phyloP scores from a whole-genome alignment of 2,797 vertebrate genomes.

The Dermochelys coriacea region DNA sequence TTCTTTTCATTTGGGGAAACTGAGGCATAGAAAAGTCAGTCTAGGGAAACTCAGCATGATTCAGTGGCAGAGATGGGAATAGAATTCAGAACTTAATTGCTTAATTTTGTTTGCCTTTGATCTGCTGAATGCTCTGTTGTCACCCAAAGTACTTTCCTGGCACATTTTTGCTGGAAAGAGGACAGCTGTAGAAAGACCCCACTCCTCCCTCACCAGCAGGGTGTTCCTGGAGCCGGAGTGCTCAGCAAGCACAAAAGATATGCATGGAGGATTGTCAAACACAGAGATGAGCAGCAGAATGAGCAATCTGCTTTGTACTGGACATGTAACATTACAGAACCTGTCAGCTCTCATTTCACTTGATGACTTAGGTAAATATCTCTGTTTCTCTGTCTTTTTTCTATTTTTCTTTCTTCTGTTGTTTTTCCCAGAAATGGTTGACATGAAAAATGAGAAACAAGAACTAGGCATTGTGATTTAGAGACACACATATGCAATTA shows the following conservation, averaged over 20 bases:
- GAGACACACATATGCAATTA: conserved; percentile 59
- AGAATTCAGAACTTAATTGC: background rate
- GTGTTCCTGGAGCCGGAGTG: conserved; percentile 12
- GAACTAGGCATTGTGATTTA: conserved; percentile 51
- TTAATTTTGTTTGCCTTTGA: conserved; percentile 10
- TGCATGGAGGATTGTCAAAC: conserved; percentile 37
- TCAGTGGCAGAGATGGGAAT: background rate
- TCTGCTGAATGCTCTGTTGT: background rate
- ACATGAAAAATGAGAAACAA: conserved; percentile 68
- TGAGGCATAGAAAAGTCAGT: background rate
- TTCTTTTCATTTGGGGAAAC: background rate
- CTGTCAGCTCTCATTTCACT: conserved; percentile 68
- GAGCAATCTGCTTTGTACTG: conserved; percentile 66
- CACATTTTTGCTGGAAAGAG: background rate
- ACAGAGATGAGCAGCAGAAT: background rate
- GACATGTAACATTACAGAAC: conserved; percentile 62
- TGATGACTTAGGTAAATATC: conserved; percentile 59
- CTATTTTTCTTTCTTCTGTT: conserved; percentile 42
- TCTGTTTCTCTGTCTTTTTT: conserved; percentile 54
- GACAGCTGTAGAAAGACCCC: background rate
- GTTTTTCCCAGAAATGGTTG: background rate
- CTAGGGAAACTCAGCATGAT: background rate
- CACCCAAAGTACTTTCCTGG: background rate
- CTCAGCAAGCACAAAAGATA: background rate
- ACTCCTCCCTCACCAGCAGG: background rate